Conservation (phyloP, 2,797 vertebrate species). For the Microctenopoma stevenorrisi region DNA sequence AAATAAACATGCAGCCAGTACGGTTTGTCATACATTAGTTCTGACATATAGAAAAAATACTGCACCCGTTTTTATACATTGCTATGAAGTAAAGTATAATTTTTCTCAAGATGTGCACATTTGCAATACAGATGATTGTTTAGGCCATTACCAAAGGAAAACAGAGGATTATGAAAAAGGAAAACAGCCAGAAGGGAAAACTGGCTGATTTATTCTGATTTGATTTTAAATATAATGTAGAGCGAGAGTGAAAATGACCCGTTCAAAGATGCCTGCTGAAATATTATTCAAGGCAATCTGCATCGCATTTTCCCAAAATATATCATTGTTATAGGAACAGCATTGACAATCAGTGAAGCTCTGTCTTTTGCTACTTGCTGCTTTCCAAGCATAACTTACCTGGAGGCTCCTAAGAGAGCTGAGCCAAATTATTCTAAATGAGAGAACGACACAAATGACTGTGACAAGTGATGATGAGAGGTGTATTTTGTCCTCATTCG, state of each 20-base stretch:
- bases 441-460: slow-evolving; percentile 43
- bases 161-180: slow-evolving; percentile 32
- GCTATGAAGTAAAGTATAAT: background rate
- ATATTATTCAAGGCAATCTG: slow-evolving; percentile 65
- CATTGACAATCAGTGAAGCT: slow-evolving; percentile 20
- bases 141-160: slow-evolving; percentile 24
- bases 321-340: slow-evolving; percentile 45
- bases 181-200: slow-evolving; percentile 41
- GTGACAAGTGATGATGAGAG: slow-evolving; percentile 22
- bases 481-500: slow-evolving; percentile 32
- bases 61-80: background rate
- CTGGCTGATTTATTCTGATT: slow-evolving; percentile 57
- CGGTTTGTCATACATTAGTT: background rate
- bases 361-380: slow-evolving; percentile 20
- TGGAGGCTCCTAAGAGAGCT: slow-evolving; percentile 47
- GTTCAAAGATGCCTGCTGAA: slow-evolving; percentile 41
- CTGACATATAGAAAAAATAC: background rate
- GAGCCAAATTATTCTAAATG: slow-evolving; percentile 53
- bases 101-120: slow-evolving; percentile 6
- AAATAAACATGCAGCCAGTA: background rate
- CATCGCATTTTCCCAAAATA: slow-evolving; percentile 53
- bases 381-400: slow-evolving; percentile 50
- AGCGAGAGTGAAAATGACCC: slow-evolving; percentile 53
- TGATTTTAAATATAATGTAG: slow-evolving; percentile 65
- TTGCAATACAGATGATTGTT: slow-evolving; percentile 36